phyloP scores from a whole-genome alignment of 2,797 vertebrate species.

The Tympanoctomys barrerae region DNA sequence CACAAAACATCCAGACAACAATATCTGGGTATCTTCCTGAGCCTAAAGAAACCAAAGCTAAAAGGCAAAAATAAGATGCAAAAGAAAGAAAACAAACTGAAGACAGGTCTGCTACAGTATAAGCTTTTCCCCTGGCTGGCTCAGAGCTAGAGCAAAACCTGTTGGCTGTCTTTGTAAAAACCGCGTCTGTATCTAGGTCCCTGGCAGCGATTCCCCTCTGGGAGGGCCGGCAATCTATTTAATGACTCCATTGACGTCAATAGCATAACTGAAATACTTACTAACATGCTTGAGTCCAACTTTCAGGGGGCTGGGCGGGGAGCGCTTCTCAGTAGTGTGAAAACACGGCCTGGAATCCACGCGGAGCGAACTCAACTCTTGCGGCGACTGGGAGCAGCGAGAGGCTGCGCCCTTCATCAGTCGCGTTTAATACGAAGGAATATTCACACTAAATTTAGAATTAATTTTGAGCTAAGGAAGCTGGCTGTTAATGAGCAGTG shows the following conservation, averaged over 20 bases:
- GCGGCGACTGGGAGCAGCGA: not conserved
- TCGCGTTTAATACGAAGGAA: not conserved
- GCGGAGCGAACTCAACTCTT: slow-evolving; percentile 84
- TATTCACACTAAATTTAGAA: slow-evolving; percentile 49
- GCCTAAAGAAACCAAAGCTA: slow-evolving; percentile 56
- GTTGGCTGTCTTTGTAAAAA: slow-evolving; percentile 89
- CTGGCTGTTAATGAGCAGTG: not conserved
- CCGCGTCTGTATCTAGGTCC: slow-evolving; percentile 92
- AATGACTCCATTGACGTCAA: slow-evolving; percentile 99
- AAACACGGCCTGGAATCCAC: slow-evolving; percentile 90
- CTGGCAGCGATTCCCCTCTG: slow-evolving; percentile 92
- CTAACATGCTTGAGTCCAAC: slow-evolving; percentile 95
- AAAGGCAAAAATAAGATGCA: slow-evolving; percentile 72
- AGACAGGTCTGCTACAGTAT: slow-evolving; percentile 80
- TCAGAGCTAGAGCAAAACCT: slow-evolving; percentile 88
- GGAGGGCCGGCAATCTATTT: slow-evolving; percentile 95
- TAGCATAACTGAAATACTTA: slow-evolving; percentile 99
- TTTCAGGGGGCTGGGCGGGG: slow-evolving; percentile 87
- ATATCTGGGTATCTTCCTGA: slow-evolving; percentile 52
- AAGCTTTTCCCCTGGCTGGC: slow-evolving; percentile 86
- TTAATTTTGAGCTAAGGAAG: slow-evolving; percentile 53
- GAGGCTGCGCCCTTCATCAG: not conserved
- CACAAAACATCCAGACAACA: slow-evolving; percentile 62
- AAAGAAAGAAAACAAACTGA: slow-evolving; percentile 72
- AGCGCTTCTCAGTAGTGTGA: slow-evolving; percentile 88